These are phyloP conservation scores for Cyprinus carpio DNA, from an alignment of 2,113 vertebrate species.

Conservation along the genomic window DNA sequence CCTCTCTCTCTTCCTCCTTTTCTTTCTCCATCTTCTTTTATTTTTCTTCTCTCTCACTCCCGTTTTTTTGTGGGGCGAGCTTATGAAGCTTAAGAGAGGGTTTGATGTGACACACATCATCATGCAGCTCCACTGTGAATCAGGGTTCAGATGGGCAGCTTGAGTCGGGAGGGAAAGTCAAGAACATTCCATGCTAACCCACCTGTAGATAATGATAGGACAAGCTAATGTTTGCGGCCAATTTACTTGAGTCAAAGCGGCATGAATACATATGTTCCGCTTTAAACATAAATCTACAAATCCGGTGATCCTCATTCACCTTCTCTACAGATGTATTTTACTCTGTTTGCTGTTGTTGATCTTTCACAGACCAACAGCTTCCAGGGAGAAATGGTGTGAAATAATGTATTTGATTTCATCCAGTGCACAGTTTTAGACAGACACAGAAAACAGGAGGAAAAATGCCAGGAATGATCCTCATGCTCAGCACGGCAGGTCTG, in stretches of 20 bases:
- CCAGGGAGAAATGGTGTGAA: not conserved
- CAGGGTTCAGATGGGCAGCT: slow-evolving; percentile 31
- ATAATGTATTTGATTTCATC: slow-evolving; percentile 36
- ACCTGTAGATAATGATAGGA: slow-evolving; percentile 56
- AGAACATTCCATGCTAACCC: slow-evolving; percentile 50
- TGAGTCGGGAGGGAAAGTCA: slow-evolving; percentile 61
- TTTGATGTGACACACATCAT: slow-evolving; percentile 30
- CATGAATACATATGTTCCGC: not conserved
- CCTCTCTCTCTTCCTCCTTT: slow-evolving; percentile 14
- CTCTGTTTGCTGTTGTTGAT: not conserved
- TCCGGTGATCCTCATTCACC: not conserved
- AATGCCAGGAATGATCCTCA: slow-evolving; percentile 75
- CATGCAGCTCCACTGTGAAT: not conserved
- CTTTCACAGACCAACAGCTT: not conserved
- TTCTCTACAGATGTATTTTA: not conserved
- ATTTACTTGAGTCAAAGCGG: slow-evolving; percentile 51
- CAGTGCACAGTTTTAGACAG: slow-evolving; percentile 47
- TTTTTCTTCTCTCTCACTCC: slow-evolving; percentile 28
- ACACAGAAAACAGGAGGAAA: slow-evolving; percentile 63
- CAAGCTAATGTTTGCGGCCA: slow-evolving; percentile 32
- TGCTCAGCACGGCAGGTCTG: slow-evolving; percentile 75
- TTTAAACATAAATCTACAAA: not conserved
- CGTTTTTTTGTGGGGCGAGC: not conserved
- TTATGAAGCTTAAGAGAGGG: slow-evolving; percentile 41
- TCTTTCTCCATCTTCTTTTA: slow-evolving; percentile 50